Evolutionary conservation across 2,113 vertebrate genomes (phyloP).

Genomic region (Anser cygnoides): DNA sequence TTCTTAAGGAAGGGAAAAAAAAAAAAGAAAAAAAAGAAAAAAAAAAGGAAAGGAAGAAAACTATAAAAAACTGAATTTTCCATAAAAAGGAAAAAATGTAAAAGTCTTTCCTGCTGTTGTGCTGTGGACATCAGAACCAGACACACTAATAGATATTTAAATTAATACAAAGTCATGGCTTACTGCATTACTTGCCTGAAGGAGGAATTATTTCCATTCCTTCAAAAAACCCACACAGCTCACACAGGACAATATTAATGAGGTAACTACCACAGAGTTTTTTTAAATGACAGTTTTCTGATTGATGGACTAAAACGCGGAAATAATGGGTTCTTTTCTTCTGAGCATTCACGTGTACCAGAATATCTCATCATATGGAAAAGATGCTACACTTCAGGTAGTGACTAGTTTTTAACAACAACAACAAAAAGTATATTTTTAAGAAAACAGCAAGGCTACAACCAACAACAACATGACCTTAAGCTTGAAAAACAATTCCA

Average conservation of each 20-base stretch:
- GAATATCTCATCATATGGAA: background rate
- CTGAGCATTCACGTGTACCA: background rate
- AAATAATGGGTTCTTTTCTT: background rate
- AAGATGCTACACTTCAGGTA: background rate
- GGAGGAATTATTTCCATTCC: background rate
- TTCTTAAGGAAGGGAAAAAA: background rate
- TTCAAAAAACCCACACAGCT: background rate
- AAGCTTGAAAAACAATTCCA: background rate
- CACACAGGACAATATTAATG: background rate
- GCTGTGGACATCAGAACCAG: background rate
- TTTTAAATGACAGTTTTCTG: background rate
- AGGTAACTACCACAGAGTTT: background rate
- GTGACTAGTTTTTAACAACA: background rate
- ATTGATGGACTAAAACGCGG: background rate
- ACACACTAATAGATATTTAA: background rate
- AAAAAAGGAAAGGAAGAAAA: background rate
- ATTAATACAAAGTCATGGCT: background rate
- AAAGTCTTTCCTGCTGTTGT: background rate
- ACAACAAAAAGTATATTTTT: background rate
- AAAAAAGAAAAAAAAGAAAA: background rate
- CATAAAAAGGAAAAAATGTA: constrained; percentile 9
- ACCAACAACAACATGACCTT: background rate
- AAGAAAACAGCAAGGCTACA: background rate
- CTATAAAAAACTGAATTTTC: background rate
- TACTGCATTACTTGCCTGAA: background rate